Percentiles rank a stretch among this genome's conserved stretches.
These are phyloP conservation scores for Meliscaeva auricollis DNA, from an alignment of 2,888 invertebrate genomes.

Conservation along the genomic window DNA sequence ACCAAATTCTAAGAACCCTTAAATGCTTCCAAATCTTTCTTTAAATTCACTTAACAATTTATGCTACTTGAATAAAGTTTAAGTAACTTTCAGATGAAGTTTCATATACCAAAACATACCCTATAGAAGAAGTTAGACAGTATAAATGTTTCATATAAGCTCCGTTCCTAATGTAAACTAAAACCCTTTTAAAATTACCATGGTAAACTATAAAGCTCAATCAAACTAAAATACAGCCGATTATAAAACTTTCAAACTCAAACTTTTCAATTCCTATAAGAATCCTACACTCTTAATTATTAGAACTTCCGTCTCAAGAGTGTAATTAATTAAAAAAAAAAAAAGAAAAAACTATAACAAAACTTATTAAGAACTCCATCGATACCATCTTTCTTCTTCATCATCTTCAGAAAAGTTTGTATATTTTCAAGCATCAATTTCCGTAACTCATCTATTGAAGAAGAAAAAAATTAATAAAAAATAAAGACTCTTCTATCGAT, in stretches of 20 bases:
- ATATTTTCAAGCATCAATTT: slow-evolving; percentile 1
- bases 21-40: neutral
- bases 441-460: neutral
- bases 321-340: slow-evolving; percentile 26
- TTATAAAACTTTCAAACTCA: neutral
- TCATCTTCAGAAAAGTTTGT: slow-evolving; percentile 3
- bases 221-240: neutral
- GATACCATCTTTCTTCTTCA: too few relatives aligned
- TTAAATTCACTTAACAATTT: neutral
- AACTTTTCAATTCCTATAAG: slow-evolving; percentile 18
- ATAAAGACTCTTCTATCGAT: slow-evolving; percentile 34
- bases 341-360: slow-evolving; percentile 19
- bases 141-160: neutral
- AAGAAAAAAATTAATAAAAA: neutral
- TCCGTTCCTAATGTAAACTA: too few relatives aligned
- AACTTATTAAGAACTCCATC: slow-evolving; percentile 25
- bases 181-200: neutral
- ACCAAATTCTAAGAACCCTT: too few relatives aligned
- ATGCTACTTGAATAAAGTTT: neutral
- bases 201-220: neutral
- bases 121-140: neutral
- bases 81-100: neutral
- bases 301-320: slow-evolving; percentile 20
- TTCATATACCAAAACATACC: too few relatives aligned
- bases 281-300: neutral